Conservation (phyloP, 2,888 invertebrate species). For the Machimus atricapillus region DNA sequence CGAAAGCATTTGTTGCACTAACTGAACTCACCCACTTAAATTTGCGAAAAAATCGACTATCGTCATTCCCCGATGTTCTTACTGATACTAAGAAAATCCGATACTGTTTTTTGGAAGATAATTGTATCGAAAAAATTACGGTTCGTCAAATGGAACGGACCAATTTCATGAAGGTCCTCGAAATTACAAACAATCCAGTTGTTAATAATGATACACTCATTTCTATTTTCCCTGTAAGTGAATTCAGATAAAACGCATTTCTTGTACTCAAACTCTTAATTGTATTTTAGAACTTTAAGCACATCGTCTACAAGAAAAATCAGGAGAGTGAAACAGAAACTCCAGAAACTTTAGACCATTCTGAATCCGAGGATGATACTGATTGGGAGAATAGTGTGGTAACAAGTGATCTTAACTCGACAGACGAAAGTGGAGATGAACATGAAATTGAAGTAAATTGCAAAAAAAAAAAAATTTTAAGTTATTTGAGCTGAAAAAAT, state of each 20-base stretch:
- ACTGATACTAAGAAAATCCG: slow-evolving; percentile 64
- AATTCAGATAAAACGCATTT: neutral
- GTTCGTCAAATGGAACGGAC: slow-evolving; percentile 54
- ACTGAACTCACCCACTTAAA: slow-evolving; percentile 70
- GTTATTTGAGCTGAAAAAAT: slow-evolving; percentile 49
- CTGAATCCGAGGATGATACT: slow-evolving; percentile 53
- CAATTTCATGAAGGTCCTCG: slow-evolving; percentile 64
- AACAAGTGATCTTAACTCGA: slow-evolving; percentile 68
- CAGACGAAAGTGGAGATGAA: slow-evolving; percentile 68
- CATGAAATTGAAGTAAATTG: slow-evolving; percentile 66
- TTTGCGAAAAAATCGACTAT: slow-evolving; percentile 67
- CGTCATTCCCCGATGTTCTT: slow-evolving; percentile 64
- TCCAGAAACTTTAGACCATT: neutral
- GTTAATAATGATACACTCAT: slow-evolving; percentile 49
- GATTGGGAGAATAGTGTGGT: slow-evolving; percentile 71
- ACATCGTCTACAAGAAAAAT: slow-evolving; percentile 26
- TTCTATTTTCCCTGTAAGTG: neutral
- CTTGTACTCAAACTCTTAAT: neutral
- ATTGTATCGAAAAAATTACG: slow-evolving; percentile 51
- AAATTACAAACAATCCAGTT: slow-evolving; percentile 65
- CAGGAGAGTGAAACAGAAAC: neutral
- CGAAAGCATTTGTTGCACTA: slow-evolving; percentile 65
- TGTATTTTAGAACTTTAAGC: slow-evolving; percentile 37
- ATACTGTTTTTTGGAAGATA: slow-evolving; percentile 66
- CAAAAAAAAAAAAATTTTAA: slow-evolving; percentile 49